These are phyloP conservation scores for Varanus salvator DNA, from an alignment of 2,113 vertebrate genomes.

Conservation along the genomic window DNA sequence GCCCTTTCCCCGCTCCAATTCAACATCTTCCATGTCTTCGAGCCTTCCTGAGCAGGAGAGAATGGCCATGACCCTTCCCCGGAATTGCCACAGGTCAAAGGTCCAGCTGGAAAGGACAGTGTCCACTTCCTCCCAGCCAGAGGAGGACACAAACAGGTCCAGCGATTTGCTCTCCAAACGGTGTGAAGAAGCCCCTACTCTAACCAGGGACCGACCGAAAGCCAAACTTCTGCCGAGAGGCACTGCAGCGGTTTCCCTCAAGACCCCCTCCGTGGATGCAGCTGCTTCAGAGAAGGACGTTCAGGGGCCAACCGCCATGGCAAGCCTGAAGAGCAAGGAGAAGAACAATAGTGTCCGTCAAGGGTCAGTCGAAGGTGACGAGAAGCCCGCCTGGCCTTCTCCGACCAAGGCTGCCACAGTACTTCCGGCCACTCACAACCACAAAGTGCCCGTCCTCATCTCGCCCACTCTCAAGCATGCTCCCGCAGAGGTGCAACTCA, in stretches of 20 bases:
- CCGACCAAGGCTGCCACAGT: constrained; percentile 83
- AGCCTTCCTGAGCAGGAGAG: constrained; percentile 96
- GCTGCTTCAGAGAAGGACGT: constrained; percentile 77
- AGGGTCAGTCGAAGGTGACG: constrained; percentile 78
- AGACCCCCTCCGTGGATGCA: constrained; percentile 65
- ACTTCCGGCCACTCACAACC: constrained; percentile 88
- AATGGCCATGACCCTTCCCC: constrained; percentile 95
- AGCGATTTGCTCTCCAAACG: constrained; percentile 83
- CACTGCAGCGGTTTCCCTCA: constrained; percentile 75
- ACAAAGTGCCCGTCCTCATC: constrained; percentile 99
- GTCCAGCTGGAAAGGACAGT: constrained; percentile 92
- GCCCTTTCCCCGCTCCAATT: constrained; percentile 98
- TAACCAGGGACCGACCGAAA: constrained; percentile 93
- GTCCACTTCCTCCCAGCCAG: constrained; percentile 92
- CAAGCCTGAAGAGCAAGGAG: constrained; percentile 79
- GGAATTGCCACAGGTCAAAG: constrained; percentile 93
- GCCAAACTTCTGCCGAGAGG: constrained; percentile 92
- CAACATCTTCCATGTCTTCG: constrained; percentile 98
- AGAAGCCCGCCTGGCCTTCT: constrained; percentile 87
- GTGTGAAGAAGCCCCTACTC: constrained; percentile 87
- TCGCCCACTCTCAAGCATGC: constrained; percentile 94
- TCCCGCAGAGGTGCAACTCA: constrained; percentile 91
- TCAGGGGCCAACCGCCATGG: constrained; percentile 69
- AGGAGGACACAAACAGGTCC: constrained; percentile 85
- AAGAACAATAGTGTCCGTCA: constrained; percentile 76